Base-by-base conservation (phyloP, 2,797 vertebrate species). In the Brachymystax lenok region DNA sequence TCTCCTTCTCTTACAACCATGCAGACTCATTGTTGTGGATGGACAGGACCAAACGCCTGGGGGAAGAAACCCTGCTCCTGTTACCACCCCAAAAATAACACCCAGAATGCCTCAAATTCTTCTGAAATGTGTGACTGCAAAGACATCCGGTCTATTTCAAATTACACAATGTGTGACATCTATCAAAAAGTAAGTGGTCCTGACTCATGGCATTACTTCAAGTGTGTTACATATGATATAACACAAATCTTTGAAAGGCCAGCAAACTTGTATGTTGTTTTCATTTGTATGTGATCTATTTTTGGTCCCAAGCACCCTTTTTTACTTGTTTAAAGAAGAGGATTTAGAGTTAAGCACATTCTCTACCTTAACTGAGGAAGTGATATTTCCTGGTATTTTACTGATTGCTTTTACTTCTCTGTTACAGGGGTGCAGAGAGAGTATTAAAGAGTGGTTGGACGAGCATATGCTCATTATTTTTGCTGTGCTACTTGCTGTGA, bases 11-110 rank as follows among this genome's bases (percentile, higher is more conserved):
- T 59, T 61, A 77, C 73, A 52, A 71, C 3, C 33, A 10, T 52
- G 69, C 70, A 88, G 86, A 67, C 0, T 17, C 2, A 76, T 2
- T 89, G 86, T 77, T 89, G 88, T 70, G 88, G 88, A 35, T 89
- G 88, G 88, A 0, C 2, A 1, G 71, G 6, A 0, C 16, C 1
- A 40, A 0, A 0, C 0, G 66, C 86, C 56, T 89, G 81, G 80
- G 5, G 0, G 0, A 0, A 0, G 17, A 0, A 28, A 5, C 83
- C 77, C 6, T 85, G 78, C 46, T 83, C 86, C 24, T 89, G 87
- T 69, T 79, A 27, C 4, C 12, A 56, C 33, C 8, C 5, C 3
- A 4, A 16, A 17, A 66, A 24, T 59, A 74, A 3, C 63, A 33
- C 63, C 33, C 70, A 74, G 63, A 0, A 0, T 24, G 76, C 69